phyloP scores from a whole-genome alignment of 2,888 invertebrate species.

The Hipparchia sbordonii region DNA sequence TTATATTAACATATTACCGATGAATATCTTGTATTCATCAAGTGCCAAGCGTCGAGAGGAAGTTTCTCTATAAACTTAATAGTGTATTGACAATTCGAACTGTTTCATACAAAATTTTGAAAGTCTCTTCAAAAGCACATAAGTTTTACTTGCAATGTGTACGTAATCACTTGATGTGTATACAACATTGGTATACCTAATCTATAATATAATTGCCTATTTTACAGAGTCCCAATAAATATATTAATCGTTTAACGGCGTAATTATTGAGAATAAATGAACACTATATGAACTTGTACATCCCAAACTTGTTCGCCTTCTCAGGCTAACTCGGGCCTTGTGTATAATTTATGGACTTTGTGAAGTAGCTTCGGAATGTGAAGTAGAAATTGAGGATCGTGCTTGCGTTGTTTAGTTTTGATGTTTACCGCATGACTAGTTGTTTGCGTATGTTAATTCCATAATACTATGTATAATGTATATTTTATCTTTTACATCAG shows the following conservation, averaged over 20 bases:
- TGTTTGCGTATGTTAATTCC: background rate
- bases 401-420: constrained; percentile 3
- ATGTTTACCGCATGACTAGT: constrained; percentile 4
- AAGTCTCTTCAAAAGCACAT: background rate
- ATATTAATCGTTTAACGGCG: background rate
- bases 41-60: too few species aligned
- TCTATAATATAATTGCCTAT: background rate
- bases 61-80: background rate
- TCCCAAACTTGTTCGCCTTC: background rate
- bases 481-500: background rate
- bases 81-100: background rate
- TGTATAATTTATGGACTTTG: background rate
- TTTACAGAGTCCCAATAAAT: constrained; percentile 3
- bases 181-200: background rate
- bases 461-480: background rate
- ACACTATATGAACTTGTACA: background rate
- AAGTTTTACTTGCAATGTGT: background rate
- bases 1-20: background rate
- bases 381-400: background rate
- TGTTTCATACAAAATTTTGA: background rate
- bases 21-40: background rate
- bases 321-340: background rate
- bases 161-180: constrained; percentile 1
- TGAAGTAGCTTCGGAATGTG: constrained; percentile 3
- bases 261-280: background rate